Percentiles rank a stretch among this genome's conserved stretches.
Conservation (phyloP, 2,797 vertebrate genomes). For the Orientallactaga sibirica region DNA sequence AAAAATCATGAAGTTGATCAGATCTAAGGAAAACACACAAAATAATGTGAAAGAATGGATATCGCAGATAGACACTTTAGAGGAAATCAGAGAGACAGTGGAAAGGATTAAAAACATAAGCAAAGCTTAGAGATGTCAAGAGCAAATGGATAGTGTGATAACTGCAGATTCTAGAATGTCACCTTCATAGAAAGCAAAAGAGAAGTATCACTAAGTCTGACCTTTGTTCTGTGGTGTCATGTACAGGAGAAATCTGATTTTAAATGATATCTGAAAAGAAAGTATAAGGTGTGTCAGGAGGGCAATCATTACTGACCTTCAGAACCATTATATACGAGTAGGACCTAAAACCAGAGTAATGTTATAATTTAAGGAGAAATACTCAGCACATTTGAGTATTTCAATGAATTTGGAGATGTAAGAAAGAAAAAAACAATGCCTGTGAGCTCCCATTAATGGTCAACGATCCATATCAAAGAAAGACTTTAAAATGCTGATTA, state of each 20-base stretch:
- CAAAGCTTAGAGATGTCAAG: background rate
- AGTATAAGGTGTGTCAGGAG: background rate
- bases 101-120: background rate
- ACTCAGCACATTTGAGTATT: background rate
- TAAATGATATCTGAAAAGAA: background rate
- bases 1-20: background rate
- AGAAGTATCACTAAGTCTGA: background rate
- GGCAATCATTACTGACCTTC: background rate
- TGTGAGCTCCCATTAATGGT: background rate
- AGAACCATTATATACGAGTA: background rate
- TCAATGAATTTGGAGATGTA: background rate
- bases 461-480: background rate
- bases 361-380: conserved; percentile 24
- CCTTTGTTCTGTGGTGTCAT: background rate
- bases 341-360: background rate
- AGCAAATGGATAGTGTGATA: background rate
- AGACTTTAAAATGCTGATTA: background rate
- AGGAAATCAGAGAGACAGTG: background rate
- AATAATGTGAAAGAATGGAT: background rate
- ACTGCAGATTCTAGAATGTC: background rate
- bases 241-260: background rate
- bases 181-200: background rate
- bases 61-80: background rate
- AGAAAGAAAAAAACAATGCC: background rate
- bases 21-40: background rate